These are phyloP conservation scores for Aselliscus stoliczkanus DNA, from an alignment of 2,797 vertebrate genomes.

Conservation along the genomic window DNA sequence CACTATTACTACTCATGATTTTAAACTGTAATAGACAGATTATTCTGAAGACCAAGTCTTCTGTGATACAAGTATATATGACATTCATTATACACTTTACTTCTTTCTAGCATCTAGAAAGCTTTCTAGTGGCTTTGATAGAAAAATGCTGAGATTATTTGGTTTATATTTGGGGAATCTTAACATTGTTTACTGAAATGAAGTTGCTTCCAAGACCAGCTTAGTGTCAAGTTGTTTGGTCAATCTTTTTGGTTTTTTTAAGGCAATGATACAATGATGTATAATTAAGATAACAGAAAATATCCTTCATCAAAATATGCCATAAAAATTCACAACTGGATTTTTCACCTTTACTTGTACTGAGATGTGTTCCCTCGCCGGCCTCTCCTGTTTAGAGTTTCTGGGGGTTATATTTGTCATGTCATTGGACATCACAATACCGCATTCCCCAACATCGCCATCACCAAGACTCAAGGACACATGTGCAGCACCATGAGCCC, in stretches of 20 bases:
- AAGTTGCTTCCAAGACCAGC: background rate
- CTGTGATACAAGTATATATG: background rate
- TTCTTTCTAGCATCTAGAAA: background rate
- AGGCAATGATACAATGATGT: background rate
- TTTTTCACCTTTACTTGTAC: background rate
- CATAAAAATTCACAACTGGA: background rate
- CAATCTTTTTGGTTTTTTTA: background rate
- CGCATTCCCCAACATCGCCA: background rate
- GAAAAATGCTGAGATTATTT: background rate
- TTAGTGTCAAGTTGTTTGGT: background rate
- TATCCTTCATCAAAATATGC: background rate
- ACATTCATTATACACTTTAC: background rate
- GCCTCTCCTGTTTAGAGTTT: background rate
- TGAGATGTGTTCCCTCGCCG: background rate
- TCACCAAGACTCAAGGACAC: too few relatives aligned
- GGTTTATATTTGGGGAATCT: background rate
- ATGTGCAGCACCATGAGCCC: background rate
- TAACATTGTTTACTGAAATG: background rate
- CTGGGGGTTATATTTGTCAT: background rate
- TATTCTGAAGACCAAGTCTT: background rate
- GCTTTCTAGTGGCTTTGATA: background rate
- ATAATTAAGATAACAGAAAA: background rate
- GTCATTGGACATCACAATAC: background rate
- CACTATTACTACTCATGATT: background rate
- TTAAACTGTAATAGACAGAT: background rate